A percentile compares a stretch with the other conserved stretches of the same genome.
Evolutionary conservation across 2,888 invertebrate species (phyloP).

Genomic region (Pycnomerus fuliginosus): DNA sequence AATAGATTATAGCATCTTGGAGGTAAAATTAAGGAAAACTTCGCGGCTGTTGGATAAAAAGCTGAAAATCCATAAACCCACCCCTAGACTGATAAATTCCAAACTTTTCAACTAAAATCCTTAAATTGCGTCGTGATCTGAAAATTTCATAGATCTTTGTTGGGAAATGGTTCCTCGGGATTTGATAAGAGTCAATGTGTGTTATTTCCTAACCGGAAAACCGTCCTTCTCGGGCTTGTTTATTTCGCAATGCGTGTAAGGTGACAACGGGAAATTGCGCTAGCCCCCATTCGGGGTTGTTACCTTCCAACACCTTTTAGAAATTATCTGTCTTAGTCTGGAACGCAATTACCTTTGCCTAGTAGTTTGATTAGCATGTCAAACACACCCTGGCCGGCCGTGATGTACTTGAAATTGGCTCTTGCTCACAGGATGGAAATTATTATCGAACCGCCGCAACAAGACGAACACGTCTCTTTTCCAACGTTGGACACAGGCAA

Average conservation of each 20-base stretch:
- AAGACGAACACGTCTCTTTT: not conserved
- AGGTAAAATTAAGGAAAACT: no score
- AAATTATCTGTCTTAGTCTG: conserved; percentile 18
- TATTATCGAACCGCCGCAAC: conserved; percentile 2
- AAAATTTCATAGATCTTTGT: no score
- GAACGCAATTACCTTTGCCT: no score
- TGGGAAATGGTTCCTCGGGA: no score
- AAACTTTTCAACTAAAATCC: no score
- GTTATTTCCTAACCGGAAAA: conserved; percentile 20
- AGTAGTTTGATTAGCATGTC: conserved; percentile 24
- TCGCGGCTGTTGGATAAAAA: no score
- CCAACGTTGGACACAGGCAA: conserved; percentile 3
- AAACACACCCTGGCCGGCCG: conserved; percentile 19
- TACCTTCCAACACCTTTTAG: no score
- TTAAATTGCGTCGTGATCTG: no score
- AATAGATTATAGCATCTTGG: no score
- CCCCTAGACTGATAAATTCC: no score
- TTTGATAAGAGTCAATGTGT: conserved; percentile 19
- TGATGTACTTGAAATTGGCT: conserved; percentile 19
- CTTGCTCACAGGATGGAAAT: conserved; percentile 8
- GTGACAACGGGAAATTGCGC: conserved; percentile 23
- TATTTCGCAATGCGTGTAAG: conserved; percentile 14
- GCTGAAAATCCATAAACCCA: no score
- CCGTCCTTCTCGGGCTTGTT: conserved; percentile 8
- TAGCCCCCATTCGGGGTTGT: no score